Evolutionary conservation across 2,888 invertebrate genomes (phyloP), one percentile per base, ranked within the genome.

Genomic region (Cataglyphis albicans): DNA sequence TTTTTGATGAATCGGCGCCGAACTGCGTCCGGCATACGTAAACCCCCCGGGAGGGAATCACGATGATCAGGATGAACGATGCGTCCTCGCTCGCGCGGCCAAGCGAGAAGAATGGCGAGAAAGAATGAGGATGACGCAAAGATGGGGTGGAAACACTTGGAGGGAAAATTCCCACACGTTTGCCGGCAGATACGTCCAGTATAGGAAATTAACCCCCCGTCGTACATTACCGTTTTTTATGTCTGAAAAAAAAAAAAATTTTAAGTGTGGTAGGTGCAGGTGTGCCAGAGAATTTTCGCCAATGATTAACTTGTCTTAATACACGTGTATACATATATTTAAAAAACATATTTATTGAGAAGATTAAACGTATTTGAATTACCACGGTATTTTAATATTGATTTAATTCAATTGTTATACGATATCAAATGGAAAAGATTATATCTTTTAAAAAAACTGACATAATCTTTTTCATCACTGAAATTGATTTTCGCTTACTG

Each of bases 1-100:
- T 85, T 86, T 91, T 91, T 91, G 91, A 91, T 91, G 91, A 91
- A 91, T 91, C 90, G 91, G 88, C 86, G 86, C 82, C 75, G 86
- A 89, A 88, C 91, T 89, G 78, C 87, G 90, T 86, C 88, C 89
- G 89, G 91, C 91, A 91, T 91, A 91, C 91, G 87, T 90, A 91
- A 88, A 90, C 87, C 84, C 87, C 67, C 76, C 70, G 29, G 29
- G 61, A 44, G 63, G 76, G 65, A 57, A 83, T 83, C 67, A 59
- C 63, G 75, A 52, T 64, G 72, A 72, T 61, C 73, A 78, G 84
- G 70, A 87, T 87, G 88, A 89, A 89, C 84, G 84, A 84, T 85
- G 80, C 82, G 75, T 65, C 65, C 74, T 63, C 38, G 52, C 6
- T n/a, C 55, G 35, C 38, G 81, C 64, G 87, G 38, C 80, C 80